Base-by-base conservation (phyloP, 2,888 invertebrate genomes). In the Ferdinandea cuprea region DNA sequence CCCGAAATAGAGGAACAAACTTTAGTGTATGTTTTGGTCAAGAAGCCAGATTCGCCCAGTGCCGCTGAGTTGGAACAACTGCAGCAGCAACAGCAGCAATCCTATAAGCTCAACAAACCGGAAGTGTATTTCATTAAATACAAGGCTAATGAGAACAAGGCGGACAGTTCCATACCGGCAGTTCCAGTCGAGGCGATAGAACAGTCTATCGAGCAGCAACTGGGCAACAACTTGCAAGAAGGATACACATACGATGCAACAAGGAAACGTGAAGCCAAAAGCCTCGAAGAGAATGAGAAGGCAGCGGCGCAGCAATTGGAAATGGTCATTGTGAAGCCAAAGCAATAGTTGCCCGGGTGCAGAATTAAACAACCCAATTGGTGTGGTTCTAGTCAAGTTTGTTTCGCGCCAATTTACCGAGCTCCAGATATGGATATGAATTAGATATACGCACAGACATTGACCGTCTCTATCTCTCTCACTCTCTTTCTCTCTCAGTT, bases 41-140 rank as follows among this genome's bases (percentile, higher is more conserved):
- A 94, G 92, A 94, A 94, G 89, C 94, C 94, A 8, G 94, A 94
- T 88, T 93, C 93, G 85, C 92, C 92, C 52, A 93, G 93, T 3
- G 93, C 93, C 86, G 92, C 93, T 69, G 91, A 91, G 58, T 91
- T 94, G 25, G 93, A 94, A 1, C 72, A 85, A 61, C 52, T 63
- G 19, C 65, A 84, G 58, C 93, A 93, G 1, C 92, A 93, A n/a
- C 92, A 93, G 13, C 93, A 94, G 40, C 94, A 94, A 42, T 78
- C 81, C 40, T 63, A 86, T 46, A 94, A 94, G 88, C 94, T 94
- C 9, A 93, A 93, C 91, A 94, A 94, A 89, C 94, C 94, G 15
- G 94, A 94, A 91, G 94, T 94, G 35, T 94, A 94, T 91, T 94
- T 94, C 91, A 94, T 94, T 89, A 92, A 93, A 87, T 94, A 94